Conservation (phyloP, 2,113 vertebrate species). For the Otus sunia region DNA sequence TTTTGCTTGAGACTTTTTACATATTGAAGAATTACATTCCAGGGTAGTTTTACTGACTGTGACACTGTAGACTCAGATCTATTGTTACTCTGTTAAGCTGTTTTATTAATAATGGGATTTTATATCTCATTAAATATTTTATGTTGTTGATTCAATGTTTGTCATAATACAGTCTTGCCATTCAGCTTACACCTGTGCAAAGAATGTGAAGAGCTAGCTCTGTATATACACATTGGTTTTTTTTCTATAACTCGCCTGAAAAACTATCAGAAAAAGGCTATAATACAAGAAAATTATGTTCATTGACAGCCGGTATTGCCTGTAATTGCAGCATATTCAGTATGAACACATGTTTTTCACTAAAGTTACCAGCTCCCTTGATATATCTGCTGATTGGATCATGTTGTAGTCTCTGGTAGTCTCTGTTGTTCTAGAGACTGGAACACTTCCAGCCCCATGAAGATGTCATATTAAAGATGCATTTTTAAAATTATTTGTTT, state of each 20-base stretch:
- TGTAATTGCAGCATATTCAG: not conserved
- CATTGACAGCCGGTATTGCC: not conserved
- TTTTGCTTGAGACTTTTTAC: not conserved
- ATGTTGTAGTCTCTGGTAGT: not conserved
- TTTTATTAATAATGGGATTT: not conserved
- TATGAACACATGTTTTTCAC: not conserved
- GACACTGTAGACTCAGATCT: not conserved
- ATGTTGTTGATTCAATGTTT: not conserved
- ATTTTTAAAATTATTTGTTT: not conserved
- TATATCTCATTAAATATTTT: not conserved
- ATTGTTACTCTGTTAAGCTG: not conserved
- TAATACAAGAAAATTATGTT: not conserved
- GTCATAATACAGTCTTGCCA: not conserved
- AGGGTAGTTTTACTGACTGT: not conserved
- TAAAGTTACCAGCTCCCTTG: not conserved
- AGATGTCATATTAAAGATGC: not conserved
- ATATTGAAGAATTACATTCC: not conserved
- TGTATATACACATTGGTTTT: not conserved
- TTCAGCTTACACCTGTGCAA: not conserved
- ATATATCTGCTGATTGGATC: not conserved
- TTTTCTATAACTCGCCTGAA: not conserved
- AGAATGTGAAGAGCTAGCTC: not conserved
- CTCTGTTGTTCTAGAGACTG: not conserved
- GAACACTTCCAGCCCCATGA: not conserved
- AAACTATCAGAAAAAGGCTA: not conserved